Evolutionary conservation across 2,113 vertebrate species (phyloP).

Genomic region (Rhinopomastus cyanomelas): DNA sequence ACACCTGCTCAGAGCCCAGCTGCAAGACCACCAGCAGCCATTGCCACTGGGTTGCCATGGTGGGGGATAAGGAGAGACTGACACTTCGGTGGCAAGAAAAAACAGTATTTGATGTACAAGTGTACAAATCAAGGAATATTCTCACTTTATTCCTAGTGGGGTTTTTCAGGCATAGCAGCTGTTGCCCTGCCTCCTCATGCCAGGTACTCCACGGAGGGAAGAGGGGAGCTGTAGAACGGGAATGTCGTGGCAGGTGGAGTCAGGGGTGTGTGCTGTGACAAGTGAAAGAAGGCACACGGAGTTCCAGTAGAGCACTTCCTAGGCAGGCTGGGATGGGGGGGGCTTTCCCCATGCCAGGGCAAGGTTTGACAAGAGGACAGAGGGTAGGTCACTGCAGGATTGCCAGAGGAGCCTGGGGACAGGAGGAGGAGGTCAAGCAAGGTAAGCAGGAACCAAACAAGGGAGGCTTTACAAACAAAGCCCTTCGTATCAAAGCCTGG

Average conservation of each 20-base stretch:
- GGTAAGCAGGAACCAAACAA: conserved; percentile 8
- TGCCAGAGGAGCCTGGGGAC: neutral
- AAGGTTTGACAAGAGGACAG: neutral
- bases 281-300: neutral
- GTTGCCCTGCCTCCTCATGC: neutral
- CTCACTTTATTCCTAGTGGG: neutral
- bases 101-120: neutral
- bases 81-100: neutral
- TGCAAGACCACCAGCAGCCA: neutral
- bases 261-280: accelerated
- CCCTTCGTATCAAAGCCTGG: neutral
- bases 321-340: neutral
- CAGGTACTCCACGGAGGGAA: neutral
- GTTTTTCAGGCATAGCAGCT: neutral
- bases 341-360: neutral
- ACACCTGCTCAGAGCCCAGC: neutral
- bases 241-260: accelerated
- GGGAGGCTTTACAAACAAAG: conserved; percentile 53
- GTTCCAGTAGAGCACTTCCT: neutral
- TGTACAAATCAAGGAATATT: neutral
- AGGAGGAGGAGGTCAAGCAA: conserved; percentile 33
- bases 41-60: accelerated
- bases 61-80: neutral
- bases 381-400: neutral
- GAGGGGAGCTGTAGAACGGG: neutral